Conservation (phyloP, 2,888 invertebrate species). For the Lasiommata megera region DNA sequence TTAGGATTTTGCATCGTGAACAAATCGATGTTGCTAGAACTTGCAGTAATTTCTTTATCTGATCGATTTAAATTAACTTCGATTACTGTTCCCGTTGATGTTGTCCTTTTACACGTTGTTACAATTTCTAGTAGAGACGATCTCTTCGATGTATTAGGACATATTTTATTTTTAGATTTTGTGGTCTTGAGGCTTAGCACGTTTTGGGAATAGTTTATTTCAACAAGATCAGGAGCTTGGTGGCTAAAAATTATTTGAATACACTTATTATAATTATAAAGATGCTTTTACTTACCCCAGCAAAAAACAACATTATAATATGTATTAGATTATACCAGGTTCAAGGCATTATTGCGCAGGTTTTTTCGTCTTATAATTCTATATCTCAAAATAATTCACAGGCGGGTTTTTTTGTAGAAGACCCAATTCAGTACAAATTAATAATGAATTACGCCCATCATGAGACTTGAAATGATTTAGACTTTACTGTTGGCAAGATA, state of each 20-base stretch:
- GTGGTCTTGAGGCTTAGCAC: slow-evolving; percentile 31
- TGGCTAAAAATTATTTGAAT: slow-evolving; percentile 42
- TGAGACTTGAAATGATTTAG: no score
- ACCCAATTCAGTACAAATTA: no score
- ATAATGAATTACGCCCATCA: not conserved
- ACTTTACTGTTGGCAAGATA: no score
- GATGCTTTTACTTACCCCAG: no score
- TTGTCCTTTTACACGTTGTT: slow-evolving; percentile 46
- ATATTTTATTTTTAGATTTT: slow-evolving; percentile 44
- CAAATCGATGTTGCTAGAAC: slow-evolving; percentile 52
- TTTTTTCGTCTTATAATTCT: no score
- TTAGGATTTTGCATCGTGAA: slow-evolving; percentile 34
- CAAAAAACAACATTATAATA: no score
- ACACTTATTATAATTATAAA: no score
- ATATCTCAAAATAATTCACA: no score
- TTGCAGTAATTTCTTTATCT: slow-evolving; percentile 57
- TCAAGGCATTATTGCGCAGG: no score
- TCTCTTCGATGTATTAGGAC: slow-evolving; percentile 45
- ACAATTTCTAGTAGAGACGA: slow-evolving; percentile 40
- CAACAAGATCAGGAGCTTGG: slow-evolving; percentile 37
- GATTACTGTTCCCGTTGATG: slow-evolving; percentile 33
- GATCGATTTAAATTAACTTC: slow-evolving; percentile 30
- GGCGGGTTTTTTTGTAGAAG: no score
- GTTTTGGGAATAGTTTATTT: slow-evolving; percentile 35
- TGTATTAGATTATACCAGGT: no score